Conservation (phyloP, 2,113 vertebrate genomes). For the Patagioenas fasciata region DNA sequence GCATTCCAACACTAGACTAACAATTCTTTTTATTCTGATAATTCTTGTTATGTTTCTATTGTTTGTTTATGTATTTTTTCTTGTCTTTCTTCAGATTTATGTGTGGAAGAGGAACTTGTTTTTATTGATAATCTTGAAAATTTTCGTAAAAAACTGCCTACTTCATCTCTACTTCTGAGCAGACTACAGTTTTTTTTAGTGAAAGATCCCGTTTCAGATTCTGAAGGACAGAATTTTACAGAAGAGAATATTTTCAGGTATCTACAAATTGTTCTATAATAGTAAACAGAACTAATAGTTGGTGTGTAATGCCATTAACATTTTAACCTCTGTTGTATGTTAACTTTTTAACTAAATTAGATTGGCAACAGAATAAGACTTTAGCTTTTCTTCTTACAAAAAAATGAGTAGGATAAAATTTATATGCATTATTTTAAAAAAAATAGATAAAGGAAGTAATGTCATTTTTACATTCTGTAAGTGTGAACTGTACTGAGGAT, state of each 20-base stretch:
- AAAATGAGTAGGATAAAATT: background rate
- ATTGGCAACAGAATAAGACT: background rate
- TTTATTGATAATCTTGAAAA: slow-evolving; percentile 54
- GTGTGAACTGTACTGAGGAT: background rate
- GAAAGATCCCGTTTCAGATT: slow-evolving; percentile 67
- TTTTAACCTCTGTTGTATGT: background rate
- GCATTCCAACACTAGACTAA: background rate
- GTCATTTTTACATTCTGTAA: background rate
- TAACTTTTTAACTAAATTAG: background rate
- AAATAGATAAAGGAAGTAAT: background rate
- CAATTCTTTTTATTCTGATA: background rate
- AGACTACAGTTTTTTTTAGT: slow-evolving; percentile 62
- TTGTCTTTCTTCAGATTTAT: slow-evolving; percentile 66
- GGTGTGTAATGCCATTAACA: background rate
- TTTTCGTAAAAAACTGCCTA: slow-evolving; percentile 44
- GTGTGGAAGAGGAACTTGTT: slow-evolving; percentile 68
- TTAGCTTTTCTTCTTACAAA: background rate
- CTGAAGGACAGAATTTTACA: slow-evolving; percentile 38
- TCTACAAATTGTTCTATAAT: background rate
- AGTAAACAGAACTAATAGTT: background rate
- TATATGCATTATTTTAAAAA: background rate
- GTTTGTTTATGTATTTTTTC: background rate
- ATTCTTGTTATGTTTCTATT: background rate
- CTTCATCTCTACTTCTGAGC: slow-evolving; percentile 31
- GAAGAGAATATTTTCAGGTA: slow-evolving; percentile 72